These are phyloP conservation scores for Rhynchomys soricoides DNA, from an alignment of 2,113 vertebrate species.

Conservation along the genomic window DNA sequence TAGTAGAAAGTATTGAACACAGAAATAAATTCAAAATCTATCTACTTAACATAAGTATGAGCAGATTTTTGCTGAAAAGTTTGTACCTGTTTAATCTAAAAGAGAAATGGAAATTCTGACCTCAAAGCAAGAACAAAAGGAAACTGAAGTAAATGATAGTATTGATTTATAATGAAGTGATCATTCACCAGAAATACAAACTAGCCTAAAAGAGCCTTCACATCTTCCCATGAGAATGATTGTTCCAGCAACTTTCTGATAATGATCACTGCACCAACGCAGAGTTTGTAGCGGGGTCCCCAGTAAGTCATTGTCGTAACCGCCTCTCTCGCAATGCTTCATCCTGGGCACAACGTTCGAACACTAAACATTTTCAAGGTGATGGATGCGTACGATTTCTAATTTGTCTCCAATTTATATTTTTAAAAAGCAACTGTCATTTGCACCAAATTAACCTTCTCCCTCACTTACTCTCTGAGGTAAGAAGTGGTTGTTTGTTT, in stretches of 20 bases:
- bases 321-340: neutral
- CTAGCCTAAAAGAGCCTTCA: neutral
- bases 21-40: conserved; percentile 36
- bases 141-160: neutral
- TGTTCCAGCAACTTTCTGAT: neutral
- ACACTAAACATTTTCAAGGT: neutral
- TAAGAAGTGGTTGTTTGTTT: neutral
- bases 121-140: neutral
- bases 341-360: neutral
- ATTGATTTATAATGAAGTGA: neutral
- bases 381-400: neutral
- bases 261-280: neutral
- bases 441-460: neutral
- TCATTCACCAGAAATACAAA: neutral
- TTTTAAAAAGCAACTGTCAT: neutral
- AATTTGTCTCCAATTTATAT: neutral
- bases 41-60: neutral
- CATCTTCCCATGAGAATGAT: neutral
- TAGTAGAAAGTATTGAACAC: conserved; percentile 33
- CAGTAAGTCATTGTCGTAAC: neutral
- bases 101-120: conserved; percentile 22
- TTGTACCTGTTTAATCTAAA: neutral
- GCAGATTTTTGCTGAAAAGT: neutral
- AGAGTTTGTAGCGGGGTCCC: neutral
- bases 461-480: neutral